Base-by-base conservation (phyloP, 2,797 vertebrate species). In the Lagorchestes hirsutus region DNA sequence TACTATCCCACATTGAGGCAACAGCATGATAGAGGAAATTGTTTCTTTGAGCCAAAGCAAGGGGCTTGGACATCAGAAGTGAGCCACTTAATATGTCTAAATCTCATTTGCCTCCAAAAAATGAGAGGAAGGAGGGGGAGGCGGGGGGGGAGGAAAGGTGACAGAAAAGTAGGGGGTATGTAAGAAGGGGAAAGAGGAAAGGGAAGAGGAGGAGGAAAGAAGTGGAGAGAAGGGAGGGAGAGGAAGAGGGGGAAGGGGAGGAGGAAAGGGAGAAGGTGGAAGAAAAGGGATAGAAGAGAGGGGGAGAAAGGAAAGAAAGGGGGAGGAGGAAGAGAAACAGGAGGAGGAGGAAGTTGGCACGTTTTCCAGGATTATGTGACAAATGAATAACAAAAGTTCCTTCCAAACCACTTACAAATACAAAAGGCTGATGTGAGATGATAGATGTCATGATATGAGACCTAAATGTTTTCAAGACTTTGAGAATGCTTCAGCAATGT, bases 351-450 rank as follows among this genome's bases (percentile, higher is more conserved):
- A 0, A 14, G 14, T 29, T 93, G 90, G 67, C 24, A 16, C 12
- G 5, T 52, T 54, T 92, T 95, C 28, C 16, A 94, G 29, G 62
- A 91, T 11, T 93, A 57, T 52, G n/a, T 94, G 82, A 96, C 54
- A 96, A 95, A 96, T 18, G n/a, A 31, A 4, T 95, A 94, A 95
- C 52, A 46, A 92, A 95, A 92, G 54, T 52, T 24, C 54, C 96
- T 91, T 87, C 91, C 92, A 92, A 95, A 95, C 5, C 67, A 93
- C 8, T 62, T 59, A 29, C 54, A 95, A 94, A 93, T 31, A 59
- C 27, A 54, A 94, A 92, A 56, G 2, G 40, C 1, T n/a, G 24
- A 13, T 54, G 0, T 28, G 59, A 67, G 8, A 34, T 2, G 28
- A 91, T 54, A 29, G 50, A 54, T 31, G 1, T 3, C 54, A 4